Evolutionary conservation across 2,797 vertebrate genomes (phyloP), one percentile per base, ranked within the genome.

Genomic region (Siniperca scherzeri): DNA sequence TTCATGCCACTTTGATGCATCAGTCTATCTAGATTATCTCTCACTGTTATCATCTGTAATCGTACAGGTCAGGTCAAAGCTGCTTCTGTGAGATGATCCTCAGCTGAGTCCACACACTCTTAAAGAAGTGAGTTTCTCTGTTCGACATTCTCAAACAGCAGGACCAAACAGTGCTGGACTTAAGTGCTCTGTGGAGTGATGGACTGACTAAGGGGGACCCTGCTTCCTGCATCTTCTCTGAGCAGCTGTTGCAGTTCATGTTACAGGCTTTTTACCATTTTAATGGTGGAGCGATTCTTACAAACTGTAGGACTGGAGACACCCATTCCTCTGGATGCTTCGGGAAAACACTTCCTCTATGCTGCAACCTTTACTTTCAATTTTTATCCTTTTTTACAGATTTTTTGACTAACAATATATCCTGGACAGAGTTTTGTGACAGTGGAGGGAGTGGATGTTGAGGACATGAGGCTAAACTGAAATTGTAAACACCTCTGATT

Each of bases 81-180:
- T 85, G 62, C 56, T 19, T 65, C 65, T 73, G 56, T n/a, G 71
- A 61, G 67, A 25, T 60, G 82, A 84, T 82, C 77, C 78, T 66
- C 87, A 65, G 59, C 72, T 74, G 85, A 84, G 75, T 77, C 82
- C 55, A 14, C 78, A 72, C 61, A 17, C 74, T 69, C 62, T 30
- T 42, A 11, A 70, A 75, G 48, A 76, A 62, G 71, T 57, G 67
- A 83, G 61, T 82, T 78, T 68, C 55, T 81, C 65, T 71, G 65
- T 70, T 72, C 22, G 56, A 62, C 75, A 13, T 72, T 68, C 30
- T 79, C 79, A 71, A 64, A 68, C 59, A 77, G 80, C 46, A 48
- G 73, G 82, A 91, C 59, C 59, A 21, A 74, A 53, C 70, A 80
- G 75, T 79, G 77, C 66, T 85, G 89, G 88, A 90, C 87, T 52